These are phyloP conservation scores for Lamellibrachia satsuma DNA, from an alignment of 2,888 invertebrate species.

Conservation along the genomic window DNA sequence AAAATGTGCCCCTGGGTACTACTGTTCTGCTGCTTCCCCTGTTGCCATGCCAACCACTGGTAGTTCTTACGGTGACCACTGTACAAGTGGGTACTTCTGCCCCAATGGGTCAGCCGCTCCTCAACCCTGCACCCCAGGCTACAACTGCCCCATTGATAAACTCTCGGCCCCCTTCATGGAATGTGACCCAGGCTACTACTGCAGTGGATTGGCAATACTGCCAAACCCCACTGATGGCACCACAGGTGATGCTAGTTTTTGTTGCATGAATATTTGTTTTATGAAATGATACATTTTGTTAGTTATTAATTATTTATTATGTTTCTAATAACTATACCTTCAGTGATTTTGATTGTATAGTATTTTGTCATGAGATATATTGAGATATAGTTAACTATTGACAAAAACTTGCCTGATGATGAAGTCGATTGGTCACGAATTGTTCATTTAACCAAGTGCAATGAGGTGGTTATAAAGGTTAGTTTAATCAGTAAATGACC, in stretches of 20 bases:
- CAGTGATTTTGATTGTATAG: not conserved
- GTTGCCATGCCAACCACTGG: conserved; percentile 70
- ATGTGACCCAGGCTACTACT: conserved; percentile 58
- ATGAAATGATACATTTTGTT: not conserved
- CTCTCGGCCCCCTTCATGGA: conserved; percentile 54
- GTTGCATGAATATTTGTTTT: not conserved
- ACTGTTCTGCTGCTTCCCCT: conserved; percentile 95
- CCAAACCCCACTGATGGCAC: conserved; percentile 57
- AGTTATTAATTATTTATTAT: conserved; percentile 39
- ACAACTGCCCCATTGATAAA: conserved; percentile 52
- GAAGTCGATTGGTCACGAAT: no score
- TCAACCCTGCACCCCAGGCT: conserved; percentile 53
- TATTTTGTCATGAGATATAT: not conserved
- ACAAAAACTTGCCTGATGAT: no score
- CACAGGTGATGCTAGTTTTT: conserved; percentile 48
- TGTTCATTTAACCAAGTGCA: no score
- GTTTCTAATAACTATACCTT: not conserved
- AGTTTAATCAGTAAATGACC: no score
- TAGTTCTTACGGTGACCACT: conserved; percentile 23
- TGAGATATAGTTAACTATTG: not conserved
- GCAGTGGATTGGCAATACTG: conserved; percentile 47
- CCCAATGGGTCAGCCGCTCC: conserved; percentile 47
- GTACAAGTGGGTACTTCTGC: not conserved
- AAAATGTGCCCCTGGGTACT: conserved; percentile 56
- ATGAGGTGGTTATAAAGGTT: no score